phyloP scores from a whole-genome alignment of 2,888 invertebrate genomes.

The Cheilosia scutellata region DNA sequence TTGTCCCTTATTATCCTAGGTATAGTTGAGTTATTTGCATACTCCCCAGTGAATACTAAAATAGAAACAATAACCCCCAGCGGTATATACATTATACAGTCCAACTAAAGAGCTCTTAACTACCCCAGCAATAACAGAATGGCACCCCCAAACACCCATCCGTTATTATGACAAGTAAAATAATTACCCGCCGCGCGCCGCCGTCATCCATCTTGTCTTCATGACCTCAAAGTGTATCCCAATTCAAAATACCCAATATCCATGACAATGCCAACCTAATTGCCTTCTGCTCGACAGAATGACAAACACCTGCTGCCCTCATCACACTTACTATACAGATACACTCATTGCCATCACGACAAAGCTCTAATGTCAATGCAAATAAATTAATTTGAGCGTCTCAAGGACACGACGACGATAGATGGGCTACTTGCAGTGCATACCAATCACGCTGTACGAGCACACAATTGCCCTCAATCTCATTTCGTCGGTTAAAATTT shows the following conservation, averaged over 20 bases:
- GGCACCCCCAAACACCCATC: background rate
- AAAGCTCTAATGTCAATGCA: constrained; percentile 56
- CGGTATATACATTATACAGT: no score
- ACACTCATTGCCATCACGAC: background rate
- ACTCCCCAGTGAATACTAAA: no score
- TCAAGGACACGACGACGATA: constrained; percentile 54
- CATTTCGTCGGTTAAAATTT: constrained; percentile 24
- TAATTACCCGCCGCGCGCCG: no score
- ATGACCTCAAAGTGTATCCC: constrained; percentile 17
- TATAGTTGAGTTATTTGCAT: no score
- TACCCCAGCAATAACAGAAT: background rate
- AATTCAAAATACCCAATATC: constrained; percentile 18
- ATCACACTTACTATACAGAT: background rate
- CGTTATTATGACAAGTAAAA: background rate
- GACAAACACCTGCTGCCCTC: constrained; percentile 45
- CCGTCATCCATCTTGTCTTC: background rate
- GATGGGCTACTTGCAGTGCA: constrained; percentile 36
- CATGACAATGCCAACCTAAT: constrained; percentile 54
- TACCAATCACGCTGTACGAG: constrained; percentile 33
- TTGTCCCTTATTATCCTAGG: no score
- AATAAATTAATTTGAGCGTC: constrained; percentile 69
- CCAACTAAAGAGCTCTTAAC: no score
- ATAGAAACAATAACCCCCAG: no score
- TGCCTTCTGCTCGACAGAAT: constrained; percentile 49
- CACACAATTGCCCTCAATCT: background rate